A percentile compares a stretch with the other conserved stretches of the same genome.
Evolutionary conservation across 2,797 vertebrate species (phyloP).

Genomic region (Threskiornis aethiopicus): DNA sequence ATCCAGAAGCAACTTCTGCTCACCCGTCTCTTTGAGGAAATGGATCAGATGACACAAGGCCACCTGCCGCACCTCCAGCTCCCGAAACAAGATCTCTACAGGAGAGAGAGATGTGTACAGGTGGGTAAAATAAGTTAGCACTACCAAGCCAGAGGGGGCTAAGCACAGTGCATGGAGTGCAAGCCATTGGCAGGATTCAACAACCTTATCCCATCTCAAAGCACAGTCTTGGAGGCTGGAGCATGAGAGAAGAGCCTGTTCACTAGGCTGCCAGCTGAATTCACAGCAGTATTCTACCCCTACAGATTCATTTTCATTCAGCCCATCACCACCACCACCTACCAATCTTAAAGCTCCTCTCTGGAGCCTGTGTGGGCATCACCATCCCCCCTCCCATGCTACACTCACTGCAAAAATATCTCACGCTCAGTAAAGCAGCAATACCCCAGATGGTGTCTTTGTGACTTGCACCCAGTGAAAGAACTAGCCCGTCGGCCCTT

Average conservation of each 20-base stretch:
- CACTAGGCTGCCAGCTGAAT: background rate
- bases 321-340: background rate
- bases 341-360: background rate
- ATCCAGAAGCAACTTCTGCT: constrained; percentile 88
- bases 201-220: background rate
- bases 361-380: background rate
- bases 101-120: background rate
- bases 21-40: constrained; percentile 87
- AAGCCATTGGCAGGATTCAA: background rate
- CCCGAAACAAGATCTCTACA: constrained; percentile 89
- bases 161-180: background rate
- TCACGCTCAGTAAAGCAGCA: background rate
- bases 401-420: background rate
- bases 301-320: background rate
- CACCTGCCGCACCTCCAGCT: constrained; percentile 86
- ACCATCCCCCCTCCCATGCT: background rate
- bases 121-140: background rate
- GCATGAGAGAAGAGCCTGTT: background rate
- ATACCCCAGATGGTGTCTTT: background rate
- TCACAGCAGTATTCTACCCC: background rate
- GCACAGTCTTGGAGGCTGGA: background rate
- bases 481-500: background rate
- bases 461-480: background rate
- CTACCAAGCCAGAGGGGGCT: background rate
- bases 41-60: constrained; percentile 91